Conservation (phyloP, 1,140 invertebrate genomes). For the Apis laboriosa region DNA sequence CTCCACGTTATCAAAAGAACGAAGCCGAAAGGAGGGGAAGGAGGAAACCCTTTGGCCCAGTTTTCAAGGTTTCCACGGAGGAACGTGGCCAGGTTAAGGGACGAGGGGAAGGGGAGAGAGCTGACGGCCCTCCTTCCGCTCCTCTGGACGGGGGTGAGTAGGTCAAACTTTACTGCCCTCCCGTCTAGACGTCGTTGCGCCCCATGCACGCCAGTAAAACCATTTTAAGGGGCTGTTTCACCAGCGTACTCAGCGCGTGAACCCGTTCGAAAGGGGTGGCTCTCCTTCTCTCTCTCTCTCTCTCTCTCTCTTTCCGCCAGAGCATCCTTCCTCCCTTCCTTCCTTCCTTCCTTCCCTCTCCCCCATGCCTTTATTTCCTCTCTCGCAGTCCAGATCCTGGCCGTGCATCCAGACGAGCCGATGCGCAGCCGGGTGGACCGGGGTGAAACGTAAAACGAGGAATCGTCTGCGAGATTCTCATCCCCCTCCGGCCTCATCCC, state of each 20-base stretch:
- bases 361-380: constrained; percentile 49
- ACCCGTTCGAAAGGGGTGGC: constrained; percentile 59
- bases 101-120: constrained; percentile 37
- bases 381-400: constrained; percentile 29
- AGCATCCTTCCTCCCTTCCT: neutral
- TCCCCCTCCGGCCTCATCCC: neutral
- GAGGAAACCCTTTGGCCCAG: constrained; percentile 43
- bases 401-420: constrained; percentile 50
- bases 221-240: constrained; percentile 81
- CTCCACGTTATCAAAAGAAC: neutral
- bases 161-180: constrained; percentile 80
- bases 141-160: constrained; percentile 76
- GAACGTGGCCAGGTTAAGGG: constrained; percentile 52
- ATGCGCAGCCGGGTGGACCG: constrained; percentile 9
- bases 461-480: constrained; percentile 61
- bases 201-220: constrained; percentile 79
- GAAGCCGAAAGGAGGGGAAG: neutral
- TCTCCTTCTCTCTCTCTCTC: neutral
- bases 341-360: neutral
- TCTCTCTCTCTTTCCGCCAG: neutral
- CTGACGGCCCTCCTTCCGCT: constrained; percentile 26
- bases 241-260: constrained; percentile 74
- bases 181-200: constrained; percentile 80
- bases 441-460: constrained; percentile 53
- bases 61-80: constrained; percentile 58